Base-by-base conservation (phyloP, 2,888 invertebrate species). In the Chalcis sispes region DNA sequence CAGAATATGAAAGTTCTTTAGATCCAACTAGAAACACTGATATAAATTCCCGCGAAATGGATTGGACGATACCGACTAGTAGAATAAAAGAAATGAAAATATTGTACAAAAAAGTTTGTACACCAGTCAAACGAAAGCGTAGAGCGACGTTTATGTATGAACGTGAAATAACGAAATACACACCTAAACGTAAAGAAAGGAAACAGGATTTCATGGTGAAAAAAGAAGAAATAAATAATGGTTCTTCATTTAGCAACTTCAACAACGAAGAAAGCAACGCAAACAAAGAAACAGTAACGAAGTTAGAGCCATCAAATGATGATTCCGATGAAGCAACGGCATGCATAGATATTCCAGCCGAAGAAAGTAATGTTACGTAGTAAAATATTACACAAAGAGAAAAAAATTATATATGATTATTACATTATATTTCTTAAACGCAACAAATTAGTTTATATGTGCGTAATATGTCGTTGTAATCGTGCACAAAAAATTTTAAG, bases 31-130 rank as follows among this genome's bases (percentile, higher is more conserved):
- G 91, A 83, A 88, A 86, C 72, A 80, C 86, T n/a, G 86, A 86
- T 58, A 83, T 88, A 69, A 90, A 90, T 4, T 81, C 86, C 13
- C 85, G 87, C 15, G 89, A 91, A 15, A 85, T 92, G 80, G 94
- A 95, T 81, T 96, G 96, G 96, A 94, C 94, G 27, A 92, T 96
- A 81, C 88, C 90, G 7, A 90, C 91, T 25, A 90, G 90, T 77
- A 89, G 92, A 81, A 89, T 95, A 0, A 90, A 92, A 81, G 89
- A 90, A 65, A 88, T 93, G 82, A 93, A 94, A 84, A 92, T 91
- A 80, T 83, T 91, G 36, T 95, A 92, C 82, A 91, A 91, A 81
- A 89, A 88, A 75, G 88, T 89, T 54, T 89, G 89, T 82, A 90
- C 89, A 42, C 88, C 88, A 1, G 88, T 88, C 40, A 86, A 87